Evolutionary conservation across 2,888 invertebrate genomes (phyloP), one percentile per base, ranked within the genome.

Genomic region (Xestia sexstrigata): DNA sequence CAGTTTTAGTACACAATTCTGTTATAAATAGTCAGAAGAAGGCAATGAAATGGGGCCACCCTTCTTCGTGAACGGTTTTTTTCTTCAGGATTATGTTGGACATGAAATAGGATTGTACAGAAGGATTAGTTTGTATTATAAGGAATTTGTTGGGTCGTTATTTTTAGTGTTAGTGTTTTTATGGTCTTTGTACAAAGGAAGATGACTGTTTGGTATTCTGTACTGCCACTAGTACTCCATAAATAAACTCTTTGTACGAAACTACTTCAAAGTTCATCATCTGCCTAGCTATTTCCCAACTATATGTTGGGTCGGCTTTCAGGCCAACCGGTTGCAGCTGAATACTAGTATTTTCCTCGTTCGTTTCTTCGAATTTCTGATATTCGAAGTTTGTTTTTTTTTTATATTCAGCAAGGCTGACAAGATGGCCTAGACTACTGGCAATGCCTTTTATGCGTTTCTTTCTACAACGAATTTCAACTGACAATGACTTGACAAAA

Each of bases 21-120:
- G 84, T 87, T 89, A 89, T 88, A 90, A 89, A 89, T 90, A 90
- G 86, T 88, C 86, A 76, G 68, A 79, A 87, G 87, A 87, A 81
- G 85, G 85, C 83, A 83, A 83, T 77, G 87, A 82, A 87, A 85
- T 74, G 85, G 74, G 84, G 87, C 77, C 88, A 85, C 86, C 83
- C 86, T 85, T 84, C 84, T 84, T 77, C 85, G 82, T 83, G 70
- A 52, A 83, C 77, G 66, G 79, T 81, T 87, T 83, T 86, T 84
- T 81, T 80, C 76, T 73, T 63, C 77, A 74, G 65, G 49, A 79
- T 88, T 76, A 85, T 79, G 26, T 70, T 42, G n/a, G 49, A 65
- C 67, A 70, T 70, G 49, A 77, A 66, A 66, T 66, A 72, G 45
- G 26, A 60, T 67, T 60, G 26, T 49, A 62, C 74, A 84, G 85